Conservation (phyloP, 2,113 vertebrate species). For the Panthera leo region DNA sequence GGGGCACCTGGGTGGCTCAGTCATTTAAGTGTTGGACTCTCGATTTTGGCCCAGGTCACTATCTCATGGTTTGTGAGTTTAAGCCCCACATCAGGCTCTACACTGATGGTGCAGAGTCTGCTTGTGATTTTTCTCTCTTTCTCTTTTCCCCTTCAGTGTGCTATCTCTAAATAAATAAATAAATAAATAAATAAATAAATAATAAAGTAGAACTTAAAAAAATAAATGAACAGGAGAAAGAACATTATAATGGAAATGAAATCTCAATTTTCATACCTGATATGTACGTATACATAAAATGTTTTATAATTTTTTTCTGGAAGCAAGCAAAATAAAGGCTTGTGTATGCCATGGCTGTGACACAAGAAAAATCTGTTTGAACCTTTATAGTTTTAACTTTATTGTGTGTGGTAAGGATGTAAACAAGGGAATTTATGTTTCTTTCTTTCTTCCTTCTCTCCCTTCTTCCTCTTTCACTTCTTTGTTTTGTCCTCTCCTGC, state of each 20-base stretch:
- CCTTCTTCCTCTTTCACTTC: neutral
- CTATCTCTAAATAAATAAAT: too few relatives aligned
- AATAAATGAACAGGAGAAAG: neutral
- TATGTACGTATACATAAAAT: neutral
- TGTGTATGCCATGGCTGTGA: neutral
- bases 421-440: neutral
- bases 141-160: too few relatives aligned
- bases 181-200: too few relatives aligned
- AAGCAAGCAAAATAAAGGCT: neutral
- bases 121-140: too few relatives aligned
- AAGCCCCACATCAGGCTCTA: too few relatives aligned
- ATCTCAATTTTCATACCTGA: neutral
- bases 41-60: too few relatives aligned
- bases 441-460: neutral
- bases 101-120: too few relatives aligned
- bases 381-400: neutral
- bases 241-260: neutral
- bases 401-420: neutral
- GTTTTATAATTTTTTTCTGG: neutral
- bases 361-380: neutral
- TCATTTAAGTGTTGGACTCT: too few relatives aligned
- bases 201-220: too few relatives aligned
- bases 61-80: too few relatives aligned
- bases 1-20: too few relatives aligned
- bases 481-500: neutral